phyloP scores from a whole-genome alignment of 2,113 vertebrate species.

The Crotalus helleri region DNA sequence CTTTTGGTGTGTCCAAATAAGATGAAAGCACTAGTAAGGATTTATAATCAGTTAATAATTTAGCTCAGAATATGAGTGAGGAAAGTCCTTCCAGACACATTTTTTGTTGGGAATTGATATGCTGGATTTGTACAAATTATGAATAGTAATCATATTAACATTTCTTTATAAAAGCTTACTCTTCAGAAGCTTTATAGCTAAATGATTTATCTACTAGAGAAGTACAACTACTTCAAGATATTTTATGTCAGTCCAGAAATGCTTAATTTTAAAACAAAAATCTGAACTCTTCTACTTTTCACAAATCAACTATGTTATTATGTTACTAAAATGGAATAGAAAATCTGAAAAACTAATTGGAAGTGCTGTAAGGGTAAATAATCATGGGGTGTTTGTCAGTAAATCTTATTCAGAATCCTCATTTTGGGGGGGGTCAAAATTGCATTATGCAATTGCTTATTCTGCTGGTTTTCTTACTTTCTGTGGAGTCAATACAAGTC shows the following conservation, averaged over 20 bases:
- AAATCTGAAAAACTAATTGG: background rate
- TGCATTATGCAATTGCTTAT: background rate
- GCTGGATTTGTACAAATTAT: slow-evolving; percentile 58
- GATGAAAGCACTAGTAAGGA: slow-evolving; percentile 33
- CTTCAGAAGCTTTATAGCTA: slow-evolving; percentile 47
- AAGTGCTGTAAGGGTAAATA: background rate
- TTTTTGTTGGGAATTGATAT: slow-evolving; percentile 49
- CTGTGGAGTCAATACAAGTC: background rate
- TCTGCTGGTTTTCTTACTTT: background rate
- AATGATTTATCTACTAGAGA: slow-evolving; percentile 58
- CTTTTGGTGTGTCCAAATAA: slow-evolving; percentile 26
- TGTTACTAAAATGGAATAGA: background rate
- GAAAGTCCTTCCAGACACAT: slow-evolving; percentile 16
- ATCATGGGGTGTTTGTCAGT: background rate
- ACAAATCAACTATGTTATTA: slow-evolving; percentile 33
- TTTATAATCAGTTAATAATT: slow-evolving; percentile 56
- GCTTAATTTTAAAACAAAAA: slow-evolving; percentile 57
- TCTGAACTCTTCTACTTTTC: slow-evolving; percentile 50
- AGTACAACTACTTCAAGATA: slow-evolving; percentile 51
- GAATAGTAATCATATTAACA: slow-evolving; percentile 63
- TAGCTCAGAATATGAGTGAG: slow-evolving; percentile 50
- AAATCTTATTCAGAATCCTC: background rate
- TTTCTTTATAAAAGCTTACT: slow-evolving; percentile 45
- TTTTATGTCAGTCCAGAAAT: slow-evolving; percentile 15
- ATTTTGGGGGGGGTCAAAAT: background rate